These are phyloP conservation scores for Gonocerus acuteangulatus DNA, from an alignment of 2,888 invertebrate species.

Conservation along the genomic window DNA sequence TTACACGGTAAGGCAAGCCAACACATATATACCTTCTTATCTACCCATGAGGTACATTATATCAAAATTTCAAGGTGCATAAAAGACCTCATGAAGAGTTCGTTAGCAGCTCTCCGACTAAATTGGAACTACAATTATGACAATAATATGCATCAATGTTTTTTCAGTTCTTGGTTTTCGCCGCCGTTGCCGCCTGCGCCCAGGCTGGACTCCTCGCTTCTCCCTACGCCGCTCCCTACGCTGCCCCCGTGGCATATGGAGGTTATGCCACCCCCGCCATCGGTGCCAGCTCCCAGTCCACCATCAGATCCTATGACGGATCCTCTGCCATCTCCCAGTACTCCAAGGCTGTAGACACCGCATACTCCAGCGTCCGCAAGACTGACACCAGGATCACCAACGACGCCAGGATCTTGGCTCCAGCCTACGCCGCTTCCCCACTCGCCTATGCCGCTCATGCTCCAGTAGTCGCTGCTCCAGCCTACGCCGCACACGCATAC, in stretches of 20 bases:
- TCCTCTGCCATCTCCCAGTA: constrained; percentile 51
- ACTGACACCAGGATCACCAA: constrained; percentile 53
- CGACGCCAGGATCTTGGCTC: constrained; percentile 42
- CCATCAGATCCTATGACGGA: constrained; percentile 51
- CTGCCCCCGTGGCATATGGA: constrained; percentile 14
- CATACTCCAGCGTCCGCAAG: constrained; percentile 55
- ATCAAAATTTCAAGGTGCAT: no score
- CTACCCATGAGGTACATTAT: no score
- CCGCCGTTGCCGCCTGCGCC: constrained; percentile 20
- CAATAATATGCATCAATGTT: no score
- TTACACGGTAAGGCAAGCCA: no score
- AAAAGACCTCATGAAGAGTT: no score
- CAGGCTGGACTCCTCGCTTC: constrained; percentile 27
- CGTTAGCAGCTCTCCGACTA: no score
- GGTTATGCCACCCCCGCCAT: constrained; percentile 41
- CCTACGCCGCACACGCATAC: constrained; percentile 36
- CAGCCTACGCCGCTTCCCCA: constrained; percentile 32
- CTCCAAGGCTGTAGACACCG: constrained; percentile 53
- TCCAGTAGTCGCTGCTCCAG: constrained; percentile 37
- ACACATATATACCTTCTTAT: no score
- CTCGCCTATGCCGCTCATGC: constrained; percentile 27
- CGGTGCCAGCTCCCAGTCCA: constrained; percentile 50
- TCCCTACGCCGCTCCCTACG: no score
- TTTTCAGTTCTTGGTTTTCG: constrained; percentile 9
- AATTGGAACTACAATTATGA: no score